Evolutionary conservation across 2,113 vertebrate species (phyloP), one percentile per base, ranked within the genome.

Genomic region (Heterotis niloticus): DNA sequence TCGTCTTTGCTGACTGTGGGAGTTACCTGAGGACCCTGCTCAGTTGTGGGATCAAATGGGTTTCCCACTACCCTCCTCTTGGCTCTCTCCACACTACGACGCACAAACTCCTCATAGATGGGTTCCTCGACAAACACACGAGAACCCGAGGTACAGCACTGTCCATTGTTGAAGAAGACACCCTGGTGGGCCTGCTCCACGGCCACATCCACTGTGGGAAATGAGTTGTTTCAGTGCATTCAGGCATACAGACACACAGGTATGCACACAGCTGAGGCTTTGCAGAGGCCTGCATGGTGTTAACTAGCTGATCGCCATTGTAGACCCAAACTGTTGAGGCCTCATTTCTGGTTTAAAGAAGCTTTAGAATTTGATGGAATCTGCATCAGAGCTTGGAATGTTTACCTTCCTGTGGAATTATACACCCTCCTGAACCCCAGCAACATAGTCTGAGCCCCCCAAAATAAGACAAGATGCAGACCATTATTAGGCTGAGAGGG

Each of bases 121-220:
- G 96, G 88, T 84, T 99, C 98, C 81, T 99, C 96, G 84, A 99
- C 97, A 0, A 89, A 99, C 88, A 98, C 91, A 34, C 98, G 93
- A 0, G 98, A 99, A 16, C 97, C 98, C 0, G 97, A 96, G 0
- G 98, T 99, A 90, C 98, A 99, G 90, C 98, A 99, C 79, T 99
- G 98, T 34, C 98, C 98, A 85, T 96, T 97, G 71, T 99, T 99
- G 92, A 98, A 99, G 92, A 99, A 99, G 82, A 98, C 98, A 0
- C 97, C 98, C 88, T 99, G 96, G 84, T 99, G 98, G 71, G 98
- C 95, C 89, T 99, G 95, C 85, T 99, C 96, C 74, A 99, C 95
- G 0, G 98, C 98, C 0, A 96, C 89, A 78, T 99, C 96, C 96
- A 99, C 98, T 99, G 23, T 10, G 26, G 54, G 59, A 54, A 56